Evolutionary conservation across 2,113 vertebrate genomes (phyloP).

Genomic region (Varanus komodoensis): DNA sequence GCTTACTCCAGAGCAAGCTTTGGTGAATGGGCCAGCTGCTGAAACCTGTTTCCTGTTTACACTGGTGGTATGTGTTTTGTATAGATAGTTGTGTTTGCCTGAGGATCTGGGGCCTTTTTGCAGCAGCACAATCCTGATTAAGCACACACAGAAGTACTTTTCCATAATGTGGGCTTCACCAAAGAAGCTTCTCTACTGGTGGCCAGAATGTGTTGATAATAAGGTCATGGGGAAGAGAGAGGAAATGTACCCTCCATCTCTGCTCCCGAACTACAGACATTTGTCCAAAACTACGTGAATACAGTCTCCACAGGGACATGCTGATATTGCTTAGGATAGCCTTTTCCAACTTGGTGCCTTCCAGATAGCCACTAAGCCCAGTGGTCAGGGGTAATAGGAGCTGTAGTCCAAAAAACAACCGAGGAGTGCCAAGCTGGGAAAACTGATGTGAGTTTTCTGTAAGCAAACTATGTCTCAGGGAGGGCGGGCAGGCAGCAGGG

Average conservation of each 20-base stretch:
- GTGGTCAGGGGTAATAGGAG: too few species aligned
- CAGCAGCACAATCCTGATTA: background rate
- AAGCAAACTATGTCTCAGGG: background rate
- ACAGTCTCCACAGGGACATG: background rate
- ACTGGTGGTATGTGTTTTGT: background rate
- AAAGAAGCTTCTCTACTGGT: background rate
- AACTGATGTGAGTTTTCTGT: too few species aligned
- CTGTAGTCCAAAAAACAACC: too few species aligned
- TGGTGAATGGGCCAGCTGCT: background rate
- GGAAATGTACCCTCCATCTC: background rate
- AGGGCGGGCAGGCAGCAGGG: background rate
- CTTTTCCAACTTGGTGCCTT: too few species aligned
- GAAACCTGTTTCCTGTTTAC: background rate
- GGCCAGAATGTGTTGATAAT: background rate
- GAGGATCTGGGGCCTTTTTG: too few species aligned
- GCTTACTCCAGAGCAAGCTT: background rate
- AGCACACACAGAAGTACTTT: background rate
- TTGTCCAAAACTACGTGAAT: background rate
- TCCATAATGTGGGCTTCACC: background rate
- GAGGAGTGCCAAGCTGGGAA: too few species aligned
- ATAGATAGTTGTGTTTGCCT: background rate
- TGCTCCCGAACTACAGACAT: too few species aligned
- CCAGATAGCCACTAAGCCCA: too few species aligned
- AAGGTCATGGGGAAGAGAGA: background rate
- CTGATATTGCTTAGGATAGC: background rate